Evolutionary conservation across 2,113 vertebrate genomes (phyloP).

Genomic region (Chamaea fasciata): DNA sequence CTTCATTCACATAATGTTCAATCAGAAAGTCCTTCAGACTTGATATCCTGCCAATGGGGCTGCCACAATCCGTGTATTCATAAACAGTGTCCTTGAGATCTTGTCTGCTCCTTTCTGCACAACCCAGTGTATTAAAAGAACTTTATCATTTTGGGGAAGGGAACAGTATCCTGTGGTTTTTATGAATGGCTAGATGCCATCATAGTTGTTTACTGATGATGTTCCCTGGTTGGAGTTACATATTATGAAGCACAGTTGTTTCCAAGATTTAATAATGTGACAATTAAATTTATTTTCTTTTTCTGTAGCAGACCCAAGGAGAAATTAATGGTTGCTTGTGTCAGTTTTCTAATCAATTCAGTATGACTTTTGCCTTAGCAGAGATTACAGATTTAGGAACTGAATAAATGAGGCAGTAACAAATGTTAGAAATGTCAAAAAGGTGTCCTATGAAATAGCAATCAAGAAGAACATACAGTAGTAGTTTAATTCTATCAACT

Average conservation of each 20-base stretch:
- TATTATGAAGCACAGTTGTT: background rate
- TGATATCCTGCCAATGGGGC: conserved; percentile 48
- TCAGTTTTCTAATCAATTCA: background rate
- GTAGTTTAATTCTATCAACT: background rate
- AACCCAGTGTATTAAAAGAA: conserved; percentile 8
- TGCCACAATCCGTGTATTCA: conserved; percentile 38
- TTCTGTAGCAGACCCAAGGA: background rate
- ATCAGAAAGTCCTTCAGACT: conserved; percentile 52
- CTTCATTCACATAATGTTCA: conserved; percentile 23
- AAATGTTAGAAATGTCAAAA: background rate
- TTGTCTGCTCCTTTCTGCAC: conserved; percentile 34
- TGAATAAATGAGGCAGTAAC: background rate
- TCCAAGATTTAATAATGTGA: conserved; percentile 13
- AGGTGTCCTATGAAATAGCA: background rate
- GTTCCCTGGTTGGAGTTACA: background rate
- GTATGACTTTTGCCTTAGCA: background rate
- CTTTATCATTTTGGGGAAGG: conserved; percentile 5
- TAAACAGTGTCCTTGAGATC: conserved; percentile 36
- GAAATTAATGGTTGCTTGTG: background rate
- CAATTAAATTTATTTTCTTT: background rate
- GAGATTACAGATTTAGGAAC: background rate
- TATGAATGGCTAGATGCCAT: conserved; percentile 36
- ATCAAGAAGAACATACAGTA: background rate
- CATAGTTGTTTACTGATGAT: background rate
- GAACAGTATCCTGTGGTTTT: background rate